Conservation (phyloP, 1,140 invertebrate species). For the Radopholus similis region DNA sequence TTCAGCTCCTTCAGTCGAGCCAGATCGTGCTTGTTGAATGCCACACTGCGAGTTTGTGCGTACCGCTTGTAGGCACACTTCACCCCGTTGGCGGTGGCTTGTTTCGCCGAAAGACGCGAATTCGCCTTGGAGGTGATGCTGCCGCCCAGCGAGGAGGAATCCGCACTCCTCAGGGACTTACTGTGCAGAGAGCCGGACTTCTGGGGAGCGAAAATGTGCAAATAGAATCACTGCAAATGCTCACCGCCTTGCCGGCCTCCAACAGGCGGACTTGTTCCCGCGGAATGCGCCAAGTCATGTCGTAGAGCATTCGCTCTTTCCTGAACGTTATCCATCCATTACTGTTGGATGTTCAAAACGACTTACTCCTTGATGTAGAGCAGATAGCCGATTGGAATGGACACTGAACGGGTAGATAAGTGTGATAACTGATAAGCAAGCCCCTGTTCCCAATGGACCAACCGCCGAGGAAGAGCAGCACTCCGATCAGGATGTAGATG, state of each 20-base stretch:
- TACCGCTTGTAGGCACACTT: slow-evolving; percentile 46
- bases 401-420: too few relatives aligned
- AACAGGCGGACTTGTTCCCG: slow-evolving; percentile 47
- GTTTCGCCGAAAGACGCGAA: slow-evolving; percentile 25
- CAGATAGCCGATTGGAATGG: slow-evolving; percentile 47
- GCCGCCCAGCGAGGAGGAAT: slow-evolving; percentile 22
- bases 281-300: too few relatives aligned
- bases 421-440: too few relatives aligned
- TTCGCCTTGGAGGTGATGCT: slow-evolving; percentile 40
- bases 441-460: too few relatives aligned
- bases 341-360: too few relatives aligned
- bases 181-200: not conserved
- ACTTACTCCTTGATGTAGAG: slow-evolving; percentile 57
- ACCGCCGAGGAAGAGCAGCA: slow-evolving; percentile 36
- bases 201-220: not conserved
- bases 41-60: slow-evolving; percentile 50
- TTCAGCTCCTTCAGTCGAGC: slow-evolving; percentile 50
- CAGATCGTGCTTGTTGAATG: slow-evolving; percentile 48
- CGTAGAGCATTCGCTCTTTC: slow-evolving; percentile 47
- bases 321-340: slow-evolving; percentile 36
- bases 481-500: slow-evolving; percentile 38
- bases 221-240: slow-evolving; percentile 2
- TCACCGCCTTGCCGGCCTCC: slow-evolving; percentile 26
- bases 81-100: slow-evolving; percentile 49
- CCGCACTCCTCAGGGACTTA: not conserved